phyloP scores from a whole-genome alignment of 2,113 vertebrate genomes.

The Rhabdomys dilectus region DNA sequence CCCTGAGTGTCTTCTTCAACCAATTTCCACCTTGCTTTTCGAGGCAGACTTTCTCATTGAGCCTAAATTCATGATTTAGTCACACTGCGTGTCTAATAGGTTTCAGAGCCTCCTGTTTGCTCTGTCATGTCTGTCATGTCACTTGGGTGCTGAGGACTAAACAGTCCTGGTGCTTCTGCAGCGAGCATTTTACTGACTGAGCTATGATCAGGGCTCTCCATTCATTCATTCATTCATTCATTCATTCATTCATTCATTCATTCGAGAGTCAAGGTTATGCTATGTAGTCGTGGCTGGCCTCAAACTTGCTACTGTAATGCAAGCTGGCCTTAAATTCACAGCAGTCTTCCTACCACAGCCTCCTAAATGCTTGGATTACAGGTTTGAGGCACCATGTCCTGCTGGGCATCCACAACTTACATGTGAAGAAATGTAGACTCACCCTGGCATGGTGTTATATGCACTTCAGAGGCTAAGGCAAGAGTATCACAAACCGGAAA shows the following conservation, averaged over 20 bases:
- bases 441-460: neutral
- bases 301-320: neutral
- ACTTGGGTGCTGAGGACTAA: neutral
- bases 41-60: neutral
- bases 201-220: neutral
- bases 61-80: neutral
- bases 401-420: neutral
- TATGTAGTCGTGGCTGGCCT: neutral
- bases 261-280: neutral
- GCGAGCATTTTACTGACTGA: no score
- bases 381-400: neutral
- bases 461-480: neutral
- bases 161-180: neutral
- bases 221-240: neutral
- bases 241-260: neutral
- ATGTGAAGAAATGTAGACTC: slow-evolving; percentile 31
- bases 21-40: neutral
- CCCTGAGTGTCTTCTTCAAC: neutral
- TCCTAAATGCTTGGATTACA: neutral
- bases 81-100: neutral
- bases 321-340: neutral
- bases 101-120: neutral
- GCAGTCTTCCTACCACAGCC: neutral
- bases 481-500: neutral
- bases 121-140: neutral